Evolutionary conservation across 1,140 invertebrate genomes (phyloP), one percentile per base, ranked within the genome.

Genomic region (Drosophila oshimai): DNA sequence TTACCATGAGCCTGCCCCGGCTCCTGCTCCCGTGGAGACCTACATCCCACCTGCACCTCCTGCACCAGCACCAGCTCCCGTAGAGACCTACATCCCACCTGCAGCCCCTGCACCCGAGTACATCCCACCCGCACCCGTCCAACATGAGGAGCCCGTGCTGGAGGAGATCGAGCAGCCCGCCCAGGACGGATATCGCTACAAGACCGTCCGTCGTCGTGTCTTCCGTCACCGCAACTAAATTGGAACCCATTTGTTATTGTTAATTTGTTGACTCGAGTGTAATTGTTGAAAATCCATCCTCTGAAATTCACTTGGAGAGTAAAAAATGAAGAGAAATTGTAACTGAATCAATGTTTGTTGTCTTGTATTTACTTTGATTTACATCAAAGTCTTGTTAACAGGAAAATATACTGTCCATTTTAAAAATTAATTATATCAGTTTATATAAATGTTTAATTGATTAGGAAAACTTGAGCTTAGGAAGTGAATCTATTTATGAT

Each of bases 161-260:
- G 70, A 87, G 60, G 84, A 78, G 70, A 75, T 89, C 65, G 83
- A 89, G 18, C 83, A 83, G 70, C 83, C 83, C 4, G 79, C 89
- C 22, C 73, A 81, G 55, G 89, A 90, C 50, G 89, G 89, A 6
- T 90, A 90, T 42, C 89, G 89, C 65, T 90, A 90, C 68, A 90
- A 89, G 65, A 86, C 80, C 4, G 83, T 90, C 1, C 89, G 89
- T 28, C 88, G 89, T 53, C 74, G 84, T 10, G 84, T 89, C 61
- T 78, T 90, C 58, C 89, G 89, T 29, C 76, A 86, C 42, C 89
- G 89, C 69, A 87, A 88, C 64, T 87, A 80, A 60, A 10, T 4
- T 15, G 13, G 2, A 6, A 12, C n/a, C 17, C 1, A 5, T 17
- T 28, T 37, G 29, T 67, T 47, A 61, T 71, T 62, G 68, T 71